Evolutionary conservation across 1,140 invertebrate species (phyloP).

Genomic region (Stegodyphus dumicola): DNA sequence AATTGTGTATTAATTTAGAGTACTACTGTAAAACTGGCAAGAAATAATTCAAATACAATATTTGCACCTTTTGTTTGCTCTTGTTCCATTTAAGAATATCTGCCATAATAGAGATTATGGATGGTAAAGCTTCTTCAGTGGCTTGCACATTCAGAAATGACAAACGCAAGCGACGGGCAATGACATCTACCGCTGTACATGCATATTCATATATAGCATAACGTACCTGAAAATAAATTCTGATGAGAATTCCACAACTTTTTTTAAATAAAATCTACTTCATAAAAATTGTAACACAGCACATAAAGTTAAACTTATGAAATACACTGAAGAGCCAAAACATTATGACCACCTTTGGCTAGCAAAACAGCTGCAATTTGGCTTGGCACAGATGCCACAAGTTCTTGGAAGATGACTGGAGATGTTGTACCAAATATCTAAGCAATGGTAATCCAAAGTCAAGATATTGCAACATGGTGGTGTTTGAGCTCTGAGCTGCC

Average conservation of each 20-base stretch:
- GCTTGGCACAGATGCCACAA: no score
- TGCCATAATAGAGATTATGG: slow-evolving; percentile 94
- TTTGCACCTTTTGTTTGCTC: slow-evolving; percentile 77
- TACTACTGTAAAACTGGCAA: no score
- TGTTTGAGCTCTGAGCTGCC: no score
- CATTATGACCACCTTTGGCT: no score
- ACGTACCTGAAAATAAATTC: slow-evolving; percentile 72
- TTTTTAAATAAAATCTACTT: neutral
- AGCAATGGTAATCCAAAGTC: no score
- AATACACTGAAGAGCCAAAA: no score
- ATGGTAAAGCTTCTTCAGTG: slow-evolving; percentile 92
- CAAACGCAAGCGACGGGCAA: slow-evolving; percentile 90
- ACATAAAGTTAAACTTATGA: no score
- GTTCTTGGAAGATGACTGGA: no score
- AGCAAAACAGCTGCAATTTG: no score
- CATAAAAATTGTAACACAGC: neutral
- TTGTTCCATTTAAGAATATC: slow-evolving; percentile 94
- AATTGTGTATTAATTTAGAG: no score
- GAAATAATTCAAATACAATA: neutral
- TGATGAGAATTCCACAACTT: neutral
- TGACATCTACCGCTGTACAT: slow-evolving; percentile 94
- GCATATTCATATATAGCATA: slow-evolving; percentile 97
- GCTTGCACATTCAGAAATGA: slow-evolving; percentile 96
- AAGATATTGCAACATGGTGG: no score
- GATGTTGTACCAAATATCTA: no score